A percentile compares a stretch with the other conserved stretches of the same genome.
Conservation (phyloP, 2,888 invertebrate genomes). For the Coleophora flavipennella region DNA sequence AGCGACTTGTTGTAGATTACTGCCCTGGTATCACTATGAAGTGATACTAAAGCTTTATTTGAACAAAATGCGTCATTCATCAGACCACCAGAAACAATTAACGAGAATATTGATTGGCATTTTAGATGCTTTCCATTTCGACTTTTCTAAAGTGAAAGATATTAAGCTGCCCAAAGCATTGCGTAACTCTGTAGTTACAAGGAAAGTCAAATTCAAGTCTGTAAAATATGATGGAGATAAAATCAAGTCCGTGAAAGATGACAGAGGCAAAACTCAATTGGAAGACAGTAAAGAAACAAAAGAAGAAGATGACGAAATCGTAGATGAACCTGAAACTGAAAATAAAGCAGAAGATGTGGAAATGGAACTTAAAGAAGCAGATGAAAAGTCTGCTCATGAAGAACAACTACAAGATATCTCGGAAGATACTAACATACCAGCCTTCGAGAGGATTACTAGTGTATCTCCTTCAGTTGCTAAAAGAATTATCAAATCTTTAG, state of each 20-base stretch:
- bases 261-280: conserved; percentile 21
- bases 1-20: conserved; percentile 80
- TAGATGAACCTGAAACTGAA: conserved; percentile 16
- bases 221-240: conserved; percentile 17
- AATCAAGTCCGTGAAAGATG: conserved; percentile 13
- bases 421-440: conserved; percentile 26
- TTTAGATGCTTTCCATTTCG: conserved; percentile 93
- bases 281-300: conserved; percentile 16
- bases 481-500: conserved; percentile 80
- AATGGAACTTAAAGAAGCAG: conserved; percentile 44
- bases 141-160: conserved; percentile 76
- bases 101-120: conserved; percentile 84
- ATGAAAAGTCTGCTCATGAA: conserved; percentile 48
- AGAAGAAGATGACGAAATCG: conserved; percentile 21
- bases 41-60: conserved; percentile 86
- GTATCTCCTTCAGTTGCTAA: conserved; percentile 82
- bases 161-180: conserved; percentile 50
- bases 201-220: conserved; percentile 16
- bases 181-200: conserved; percentile 27
- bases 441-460: conserved; percentile 59
- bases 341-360: conserved; percentile 34
- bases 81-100: conserved; percentile 86
- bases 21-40: conserved; percentile 94
- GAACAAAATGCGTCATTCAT: conserved; percentile 78
- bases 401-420: conserved; percentile 36